A percentile compares a stretch with the other conserved stretches of the same genome.
These are phyloP conservation scores for chimpanzee (Pan troglodytes) DNA, from an alignment of 2,113 vertebrate species.

Conservation along the genomic window NHGRI_mPanTro3-v2.1_pri NC_072416.2:73175501-73176000, in stretches of 20 bases:
- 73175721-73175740: background rate
- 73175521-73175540: background rate
- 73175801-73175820: background rate
- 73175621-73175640: background rate
- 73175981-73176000: background rate
- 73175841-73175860: slow-evolving; percentile 31
- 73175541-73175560: background rate
- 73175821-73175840: slow-evolving; percentile 10
- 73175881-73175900: slow-evolving; percentile 23
- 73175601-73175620: background rate
- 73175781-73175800: slow-evolving; percentile 29
- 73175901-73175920: background rate
- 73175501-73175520: background rate
- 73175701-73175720: background rate
- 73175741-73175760: background rate
- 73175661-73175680: background rate
- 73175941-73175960: background rate
- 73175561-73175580: background rate
- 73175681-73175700: background rate
- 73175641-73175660: background rate
- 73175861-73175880: slow-evolving; percentile 25
- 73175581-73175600: background rate
- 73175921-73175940: background rate
- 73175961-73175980: background rate
- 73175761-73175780: background rate